A percentile compares a stretch with the other conserved stretches of the same genome.
phyloP scores from a whole-genome alignment of 2,888 invertebrate genomes.

The Cremastobaeus sp. region DNA sequence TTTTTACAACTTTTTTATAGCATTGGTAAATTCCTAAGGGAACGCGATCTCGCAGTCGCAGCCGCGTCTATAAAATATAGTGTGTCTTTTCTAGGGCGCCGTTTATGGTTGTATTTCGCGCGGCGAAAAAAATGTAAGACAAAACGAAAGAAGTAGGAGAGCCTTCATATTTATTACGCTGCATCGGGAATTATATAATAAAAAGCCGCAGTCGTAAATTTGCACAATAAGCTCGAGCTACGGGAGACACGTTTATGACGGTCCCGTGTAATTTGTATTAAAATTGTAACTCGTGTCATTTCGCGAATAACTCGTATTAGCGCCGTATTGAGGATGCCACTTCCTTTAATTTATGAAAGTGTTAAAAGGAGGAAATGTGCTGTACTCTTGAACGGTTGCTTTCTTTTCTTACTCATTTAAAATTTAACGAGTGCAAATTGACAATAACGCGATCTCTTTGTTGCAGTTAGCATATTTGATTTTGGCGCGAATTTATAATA shows the following conservation, averaged over 20 bases:
- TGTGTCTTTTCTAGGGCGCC: slow-evolving; percentile 33
- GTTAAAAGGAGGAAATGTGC: too few relatives aligned
- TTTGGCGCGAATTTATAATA: too few relatives aligned
- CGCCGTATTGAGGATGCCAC: too few relatives aligned
- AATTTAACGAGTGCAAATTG: too few relatives aligned
- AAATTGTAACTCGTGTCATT: slow-evolving; percentile 8
- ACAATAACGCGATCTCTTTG: too few relatives aligned
- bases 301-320: slow-evolving; percentile 15
- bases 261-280: slow-evolving; percentile 16
- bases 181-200: slow-evolving; percentile 58
- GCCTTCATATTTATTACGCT: slow-evolving; percentile 59
- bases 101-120: slow-evolving; percentile 54
- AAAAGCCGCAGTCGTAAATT: slow-evolving; percentile 52
- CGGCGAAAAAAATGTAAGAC: slow-evolving; percentile 35
- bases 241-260: slow-evolving; percentile 19
- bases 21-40: slow-evolving; percentile 61
- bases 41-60: slow-evolving; percentile 32
- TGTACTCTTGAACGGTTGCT: too few relatives aligned
- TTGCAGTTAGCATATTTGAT: too few relatives aligned
- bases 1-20: slow-evolving; percentile 63
- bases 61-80: slow-evolving; percentile 34
- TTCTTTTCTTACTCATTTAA: too few relatives aligned
- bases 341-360: too few relatives aligned
- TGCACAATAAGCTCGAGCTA: slow-evolving; percentile 34
- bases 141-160: slow-evolving; percentile 10